Evolutionary conservation across 2,888 invertebrate species (phyloP), one percentile per base, ranked within the genome.

Genomic region (Liodrosophila aerea): DNA sequence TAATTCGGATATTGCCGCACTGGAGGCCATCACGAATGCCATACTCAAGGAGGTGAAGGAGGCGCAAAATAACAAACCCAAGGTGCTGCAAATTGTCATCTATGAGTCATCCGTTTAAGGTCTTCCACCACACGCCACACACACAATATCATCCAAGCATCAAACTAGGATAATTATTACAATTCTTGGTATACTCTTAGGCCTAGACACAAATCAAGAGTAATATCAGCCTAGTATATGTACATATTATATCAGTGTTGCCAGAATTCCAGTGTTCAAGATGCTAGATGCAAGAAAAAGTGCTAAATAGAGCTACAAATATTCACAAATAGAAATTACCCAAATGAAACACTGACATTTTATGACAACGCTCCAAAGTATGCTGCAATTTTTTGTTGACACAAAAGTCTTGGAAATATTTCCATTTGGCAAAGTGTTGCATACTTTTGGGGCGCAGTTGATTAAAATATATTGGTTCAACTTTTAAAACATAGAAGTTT

Each of bases 61-160:
- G 33, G 93, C 94, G 3, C 90, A 92, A 58, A 83, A 83, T 29
- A 87, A 84, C 58, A 88, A 58, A 83, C 90, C 88, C 44, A 91
- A 92, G 58, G 92, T 95, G 29, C 92, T 96, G 34, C 95, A 96
- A 91, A 95, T 96, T 71, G 94, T 96, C 76, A 94, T 96, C 87
- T 96, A 96, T 89, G 96, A 96, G 89, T 95, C 96, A 53, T 96
- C 96, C n/a, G 96, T 96, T 44, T 96, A 88, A 71, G 18, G 8
- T 37, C 30, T 59, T 52, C 49, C 58, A 50, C n/a, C 9, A 8
- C 39, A 45, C 7, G 15, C 7, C n/a, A 2, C 11, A 18, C 13
- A 31, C 13, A 22, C 12, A 29, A 45, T 31, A 30, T 9, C 30
- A 31, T 16, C 51, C 16, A 40, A 34, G 8, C 15, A 29, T 1